A percentile compares a stretch with the other conserved stretches of the same genome.
These are phyloP conservation scores for Macropus fuliginosus DNA, from an alignment of 2,797 vertebrate species.

Conservation along the genomic window DNA sequence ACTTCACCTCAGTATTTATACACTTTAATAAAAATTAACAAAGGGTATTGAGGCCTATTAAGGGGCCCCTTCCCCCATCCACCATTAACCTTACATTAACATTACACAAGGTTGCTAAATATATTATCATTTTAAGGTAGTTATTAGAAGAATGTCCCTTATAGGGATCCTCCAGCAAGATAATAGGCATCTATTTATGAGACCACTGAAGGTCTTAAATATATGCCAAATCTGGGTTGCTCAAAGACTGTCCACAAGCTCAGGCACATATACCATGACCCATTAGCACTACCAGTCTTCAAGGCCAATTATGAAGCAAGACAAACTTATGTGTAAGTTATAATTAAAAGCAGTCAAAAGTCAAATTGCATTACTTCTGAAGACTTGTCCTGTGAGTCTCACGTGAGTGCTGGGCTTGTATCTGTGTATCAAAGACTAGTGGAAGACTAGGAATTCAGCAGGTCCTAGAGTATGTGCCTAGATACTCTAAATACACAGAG, in stretches of 20 bases:
- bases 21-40: too few species aligned
- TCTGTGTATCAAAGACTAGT: background rate
- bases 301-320: background rate
- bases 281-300: background rate
- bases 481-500: background rate
- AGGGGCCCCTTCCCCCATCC: too few species aligned
- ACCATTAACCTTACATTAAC: too few species aligned
- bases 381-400: background rate
- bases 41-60: too few species aligned
- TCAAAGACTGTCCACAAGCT: background rate
- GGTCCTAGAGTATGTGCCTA: background rate
- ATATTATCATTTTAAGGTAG: background rate
- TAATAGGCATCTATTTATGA: too few species aligned
- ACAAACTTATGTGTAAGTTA: background rate
- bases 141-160: background rate
- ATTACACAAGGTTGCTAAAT: background rate
- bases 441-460: background rate
- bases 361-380: background rate
- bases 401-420: background rate
- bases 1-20: too few species aligned
- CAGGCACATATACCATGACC: background rate
- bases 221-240: too few species aligned
- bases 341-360: background rate
- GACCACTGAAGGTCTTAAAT: too few species aligned
- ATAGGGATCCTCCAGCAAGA: too few species aligned